phyloP scores from a whole-genome alignment of 2,797 vertebrate species.

The Oreonectes daqikongensis region DNA sequence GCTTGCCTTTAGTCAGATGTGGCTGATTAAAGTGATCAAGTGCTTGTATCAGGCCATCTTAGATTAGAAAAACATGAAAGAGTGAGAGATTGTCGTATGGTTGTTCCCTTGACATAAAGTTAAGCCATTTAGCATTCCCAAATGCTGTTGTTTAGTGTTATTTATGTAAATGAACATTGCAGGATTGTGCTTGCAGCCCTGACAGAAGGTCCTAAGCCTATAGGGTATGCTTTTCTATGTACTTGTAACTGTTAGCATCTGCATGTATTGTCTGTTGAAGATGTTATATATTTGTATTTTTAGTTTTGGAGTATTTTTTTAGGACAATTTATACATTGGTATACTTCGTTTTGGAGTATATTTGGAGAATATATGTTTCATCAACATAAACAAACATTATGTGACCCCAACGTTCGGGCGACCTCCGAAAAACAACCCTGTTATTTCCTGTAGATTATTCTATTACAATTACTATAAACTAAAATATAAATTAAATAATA shows the following conservation, averaged over 20 bases:
- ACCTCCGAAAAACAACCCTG: too few relatives aligned
- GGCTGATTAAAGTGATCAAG: constrained; percentile 35
- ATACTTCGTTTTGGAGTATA: too few relatives aligned
- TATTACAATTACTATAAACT: too few relatives aligned
- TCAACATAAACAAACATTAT: too few relatives aligned
- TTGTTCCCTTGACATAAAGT: background rate
- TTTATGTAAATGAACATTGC: background rate
- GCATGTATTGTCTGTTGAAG: too few relatives aligned
- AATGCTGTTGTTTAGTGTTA: background rate
- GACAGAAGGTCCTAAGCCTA: background rate
- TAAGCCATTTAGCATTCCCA: background rate
- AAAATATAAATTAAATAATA: too few relatives aligned
- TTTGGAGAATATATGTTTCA: too few relatives aligned
- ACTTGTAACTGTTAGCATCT: too few relatives aligned
- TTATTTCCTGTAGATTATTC: too few relatives aligned
- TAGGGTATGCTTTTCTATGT: background rate
- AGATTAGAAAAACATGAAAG: constrained; percentile 9
- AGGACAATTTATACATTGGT: too few relatives aligned
- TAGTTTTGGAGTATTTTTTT: too few relatives aligned
- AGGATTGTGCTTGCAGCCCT: background rate
- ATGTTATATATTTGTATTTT: background rate
- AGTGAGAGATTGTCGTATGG: background rate
- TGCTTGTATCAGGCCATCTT: constrained; percentile 3
- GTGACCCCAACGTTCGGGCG: too few relatives aligned
- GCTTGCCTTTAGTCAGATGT: constrained; percentile 38